Percentiles rank a stretch among this genome's conserved stretches.
Evolutionary conservation across 2,888 invertebrate genomes (phyloP).

Genomic region (Rhamphomyia laevipes): DNA sequence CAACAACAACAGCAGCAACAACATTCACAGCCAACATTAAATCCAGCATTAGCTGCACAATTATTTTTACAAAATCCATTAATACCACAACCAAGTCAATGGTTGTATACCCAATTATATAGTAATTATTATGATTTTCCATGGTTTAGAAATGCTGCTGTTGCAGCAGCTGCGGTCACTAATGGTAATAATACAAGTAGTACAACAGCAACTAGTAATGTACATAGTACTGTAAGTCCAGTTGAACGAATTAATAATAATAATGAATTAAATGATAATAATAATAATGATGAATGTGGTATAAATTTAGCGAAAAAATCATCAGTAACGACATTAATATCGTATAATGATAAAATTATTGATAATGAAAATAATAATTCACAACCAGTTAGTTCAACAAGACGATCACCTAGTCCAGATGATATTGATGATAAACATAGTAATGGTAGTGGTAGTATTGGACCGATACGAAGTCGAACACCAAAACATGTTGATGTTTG

Average conservation of each 20-base stretch:
- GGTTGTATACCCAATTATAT: slow-evolving; percentile 67
- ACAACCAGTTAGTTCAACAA: slow-evolving; percentile 37
- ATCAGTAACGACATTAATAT: slow-evolving; percentile 31
- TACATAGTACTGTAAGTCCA: slow-evolving; percentile 24
- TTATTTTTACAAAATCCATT: slow-evolving; percentile 63
- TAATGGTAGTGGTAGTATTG: slow-evolving; percentile 18
- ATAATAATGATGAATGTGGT: slow-evolving; percentile 16
- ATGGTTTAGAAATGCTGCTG: slow-evolving; percentile 46
- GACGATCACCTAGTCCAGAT: slow-evolving; percentile 44
- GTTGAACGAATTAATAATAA: slow-evolving; percentile 1
- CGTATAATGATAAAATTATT: slow-evolving; percentile 26
- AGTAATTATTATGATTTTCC: slow-evolving; percentile 54
- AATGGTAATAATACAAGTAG: slow-evolving; percentile 4
- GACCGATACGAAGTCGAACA: slow-evolving; percentile 36
- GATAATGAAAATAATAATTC: slow-evolving; percentile 35
- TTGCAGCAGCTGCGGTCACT: slow-evolving; percentile 19
- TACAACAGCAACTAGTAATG: slow-evolving; percentile 6
- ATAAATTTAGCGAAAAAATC: slow-evolving; percentile 36
- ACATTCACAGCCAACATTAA: slow-evolving; percentile 40
- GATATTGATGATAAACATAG: slow-evolving; percentile 26
- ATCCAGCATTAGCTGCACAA: slow-evolving; percentile 53
- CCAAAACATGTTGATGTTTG: slow-evolving; percentile 57
- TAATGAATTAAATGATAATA: slow-evolving; percentile 3
- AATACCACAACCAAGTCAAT: slow-evolving; percentile 63
- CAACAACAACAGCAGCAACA: slow-evolving; percentile 6